Conservation (phyloP, 2,113 vertebrate species). For the Aspiorhynchus laticeps region DNA sequence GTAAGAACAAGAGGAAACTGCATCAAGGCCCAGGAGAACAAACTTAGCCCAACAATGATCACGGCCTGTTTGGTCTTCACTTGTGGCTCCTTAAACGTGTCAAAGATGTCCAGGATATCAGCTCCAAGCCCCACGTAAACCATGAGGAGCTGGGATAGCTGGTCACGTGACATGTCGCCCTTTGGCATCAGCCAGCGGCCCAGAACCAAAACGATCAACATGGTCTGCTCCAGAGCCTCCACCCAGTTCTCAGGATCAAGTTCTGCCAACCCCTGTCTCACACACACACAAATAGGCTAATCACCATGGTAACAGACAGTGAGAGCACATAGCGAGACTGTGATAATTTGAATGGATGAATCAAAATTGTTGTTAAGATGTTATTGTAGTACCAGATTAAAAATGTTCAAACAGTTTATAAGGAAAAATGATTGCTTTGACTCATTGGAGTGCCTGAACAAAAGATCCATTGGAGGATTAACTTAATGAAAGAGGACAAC, state of each 20-base stretch:
- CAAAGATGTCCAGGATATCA: slow-evolving; percentile 79
- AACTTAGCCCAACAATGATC: slow-evolving; percentile 68
- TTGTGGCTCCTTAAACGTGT: slow-evolving; percentile 74
- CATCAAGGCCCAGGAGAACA: slow-evolving; percentile 79
- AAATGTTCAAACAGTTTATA: slow-evolving; percentile 29
- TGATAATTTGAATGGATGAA: slow-evolving; percentile 36
- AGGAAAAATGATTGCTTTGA: slow-evolving; percentile 25
- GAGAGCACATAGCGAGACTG: slow-evolving; percentile 10
- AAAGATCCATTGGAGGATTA: slow-evolving; percentile 26
- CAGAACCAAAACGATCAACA: slow-evolving; percentile 77
- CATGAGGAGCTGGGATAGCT: slow-evolving; percentile 79
- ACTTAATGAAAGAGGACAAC: slow-evolving; percentile 26
- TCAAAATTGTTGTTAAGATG: slow-evolving; percentile 20
- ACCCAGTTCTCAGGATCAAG: slow-evolving; percentile 76
- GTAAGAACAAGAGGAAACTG: slow-evolving; percentile 79
- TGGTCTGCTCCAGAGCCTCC: slow-evolving; percentile 76
- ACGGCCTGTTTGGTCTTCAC: slow-evolving; percentile 69
- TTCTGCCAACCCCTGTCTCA: slow-evolving; percentile 65
- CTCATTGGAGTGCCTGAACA: slow-evolving; percentile 21
- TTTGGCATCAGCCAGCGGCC: slow-evolving; percentile 81
- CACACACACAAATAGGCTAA: slow-evolving; percentile 42
- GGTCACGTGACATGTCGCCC: slow-evolving; percentile 76
- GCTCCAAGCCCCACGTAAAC: slow-evolving; percentile 76
- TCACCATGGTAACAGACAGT: slow-evolving; percentile 47
- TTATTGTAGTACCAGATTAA: slow-evolving; percentile 27